phyloP scores from a whole-genome alignment of 2,797 vertebrate species.

The Furcifer pardalis region DNA sequence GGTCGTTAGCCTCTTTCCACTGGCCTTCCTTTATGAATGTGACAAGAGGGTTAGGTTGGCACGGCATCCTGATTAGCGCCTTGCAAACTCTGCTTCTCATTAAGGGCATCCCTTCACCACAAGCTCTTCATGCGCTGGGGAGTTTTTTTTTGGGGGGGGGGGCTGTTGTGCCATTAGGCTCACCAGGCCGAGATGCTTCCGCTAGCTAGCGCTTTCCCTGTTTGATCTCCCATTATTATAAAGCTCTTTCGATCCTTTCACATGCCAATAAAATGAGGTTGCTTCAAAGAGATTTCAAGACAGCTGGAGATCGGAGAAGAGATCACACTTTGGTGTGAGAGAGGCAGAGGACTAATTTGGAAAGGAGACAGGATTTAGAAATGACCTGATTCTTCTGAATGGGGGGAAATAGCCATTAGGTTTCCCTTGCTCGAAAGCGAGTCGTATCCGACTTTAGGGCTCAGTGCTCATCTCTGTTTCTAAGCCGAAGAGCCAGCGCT shows the following conservation, averaged over 20 bases:
- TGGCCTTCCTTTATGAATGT: conserved; percentile 24
- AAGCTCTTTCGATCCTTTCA: conserved; percentile 34
- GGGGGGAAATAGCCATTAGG: too few species aligned
- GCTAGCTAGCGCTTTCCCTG: conserved; percentile 2
- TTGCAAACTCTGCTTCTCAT: conserved; percentile 26
- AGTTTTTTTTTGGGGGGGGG: too few species aligned
- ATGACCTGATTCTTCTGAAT: too few species aligned
- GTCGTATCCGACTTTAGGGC: too few species aligned
- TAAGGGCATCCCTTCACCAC: conserved; percentile 14
- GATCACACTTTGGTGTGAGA: conserved; percentile 36
- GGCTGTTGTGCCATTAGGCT: conserved; percentile 29
- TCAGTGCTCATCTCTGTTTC: too few species aligned
- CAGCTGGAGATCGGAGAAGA: conserved; percentile 5
- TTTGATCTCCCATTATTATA: conserved; percentile 1
- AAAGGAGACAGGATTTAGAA: too few species aligned
- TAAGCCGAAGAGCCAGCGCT: too few species aligned
- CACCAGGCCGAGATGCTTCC: not conserved
- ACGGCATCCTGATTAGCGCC: fast-evolving
- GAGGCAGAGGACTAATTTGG: conserved; percentile 18
- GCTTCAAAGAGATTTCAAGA: conserved; percentile 31
- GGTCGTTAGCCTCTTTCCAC: conserved; percentile 6
- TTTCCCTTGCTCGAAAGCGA: too few species aligned
- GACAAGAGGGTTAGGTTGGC: conserved; percentile 22
- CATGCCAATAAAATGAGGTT: conserved; percentile 32
- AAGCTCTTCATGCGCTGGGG: not conserved